Conservation (phyloP, 2,888 invertebrate genomes). For the Drosophila acutilabella region DNA sequence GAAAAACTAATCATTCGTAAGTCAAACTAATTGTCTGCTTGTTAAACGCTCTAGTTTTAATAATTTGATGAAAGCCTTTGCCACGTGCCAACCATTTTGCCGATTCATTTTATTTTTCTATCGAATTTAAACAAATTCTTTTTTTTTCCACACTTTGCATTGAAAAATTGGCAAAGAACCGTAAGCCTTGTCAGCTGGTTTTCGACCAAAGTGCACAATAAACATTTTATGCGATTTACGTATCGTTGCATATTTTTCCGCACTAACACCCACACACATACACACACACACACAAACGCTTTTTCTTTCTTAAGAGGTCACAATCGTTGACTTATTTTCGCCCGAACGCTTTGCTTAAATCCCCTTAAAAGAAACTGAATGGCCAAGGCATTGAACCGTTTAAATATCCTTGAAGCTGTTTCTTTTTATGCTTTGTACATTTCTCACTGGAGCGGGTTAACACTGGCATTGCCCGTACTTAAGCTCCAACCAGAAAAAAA, state of each 20-base stretch:
- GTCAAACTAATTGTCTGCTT: constrained; percentile 31
- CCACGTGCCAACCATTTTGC: constrained; percentile 46
- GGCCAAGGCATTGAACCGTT: constrained; percentile 34
- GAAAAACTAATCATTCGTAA: constrained; percentile 10
- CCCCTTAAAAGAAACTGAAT: constrained; percentile 37
- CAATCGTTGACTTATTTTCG: constrained; percentile 65
- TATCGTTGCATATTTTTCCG: constrained; percentile 35
- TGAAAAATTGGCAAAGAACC: constrained; percentile 6
- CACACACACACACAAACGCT: background rate
- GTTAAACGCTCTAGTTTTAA: constrained; percentile 31
- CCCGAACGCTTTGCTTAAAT: constrained; percentile 57
- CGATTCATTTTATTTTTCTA: constrained; percentile 5
- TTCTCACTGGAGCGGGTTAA: background rate
- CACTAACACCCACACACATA: background rate
- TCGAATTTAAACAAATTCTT: too few relatives aligned
- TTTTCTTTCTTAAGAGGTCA: constrained; percentile 54
- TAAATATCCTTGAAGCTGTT: constrained; percentile 41
- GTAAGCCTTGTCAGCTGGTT: constrained; percentile 25
- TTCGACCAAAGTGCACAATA: constrained; percentile 40
- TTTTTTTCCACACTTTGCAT: constrained; percentile 1
- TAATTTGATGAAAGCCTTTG: constrained; percentile 43
- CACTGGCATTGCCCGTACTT: background rate
- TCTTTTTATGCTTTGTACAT: background rate
- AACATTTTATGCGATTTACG: constrained; percentile 36
- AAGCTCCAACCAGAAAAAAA: too few relatives aligned